Evolutionary conservation across 2,888 invertebrate genomes (phyloP).

Genomic region (Drosophila demipolita): DNA sequence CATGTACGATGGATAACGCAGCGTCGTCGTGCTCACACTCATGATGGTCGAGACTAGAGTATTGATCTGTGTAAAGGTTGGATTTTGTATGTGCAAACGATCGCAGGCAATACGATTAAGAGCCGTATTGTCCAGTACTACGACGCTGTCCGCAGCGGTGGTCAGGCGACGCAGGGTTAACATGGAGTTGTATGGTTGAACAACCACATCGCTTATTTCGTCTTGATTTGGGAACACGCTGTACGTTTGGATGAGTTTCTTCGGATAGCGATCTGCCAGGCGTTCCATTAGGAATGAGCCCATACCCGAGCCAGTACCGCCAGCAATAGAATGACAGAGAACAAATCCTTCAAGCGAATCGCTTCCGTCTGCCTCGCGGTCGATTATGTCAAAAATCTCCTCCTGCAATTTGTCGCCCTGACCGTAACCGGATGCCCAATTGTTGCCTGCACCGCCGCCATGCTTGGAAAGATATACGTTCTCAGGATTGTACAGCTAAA

Average conservation of each 20-base stretch:
- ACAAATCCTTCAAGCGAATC: conserved; percentile 99
- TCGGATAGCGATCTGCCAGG: conserved; percentile 97
- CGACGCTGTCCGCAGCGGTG: conserved; percentile 98
- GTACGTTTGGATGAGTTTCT: conserved; percentile 99
- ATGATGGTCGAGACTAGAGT: conserved; percentile 99
- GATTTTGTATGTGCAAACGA: conserved; percentile 97
- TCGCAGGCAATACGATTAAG: conserved; percentile 97
- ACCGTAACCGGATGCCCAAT: conserved; percentile 99
- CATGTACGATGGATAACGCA: conserved; percentile 97
- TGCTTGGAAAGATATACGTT: conserved; percentile 98
- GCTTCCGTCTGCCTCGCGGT: conserved; percentile 99
- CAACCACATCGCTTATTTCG: conserved; percentile 98
- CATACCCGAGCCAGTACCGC: conserved; percentile 99
- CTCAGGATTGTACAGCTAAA: conserved; percentile 97
- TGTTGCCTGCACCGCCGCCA: conserved; percentile 99
- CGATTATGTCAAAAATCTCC: conserved; percentile 99
- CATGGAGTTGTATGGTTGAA: conserved; percentile 98
- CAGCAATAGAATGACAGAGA: conserved; percentile 99
- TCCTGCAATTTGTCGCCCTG: conserved; percentile 97
- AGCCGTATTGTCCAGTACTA: conserved; percentile 98
- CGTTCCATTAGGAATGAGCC: conserved; percentile 97
- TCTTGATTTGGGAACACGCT: conserved; percentile 99
- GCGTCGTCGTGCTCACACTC: conserved; percentile 98
- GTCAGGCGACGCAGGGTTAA: conserved; percentile 97
- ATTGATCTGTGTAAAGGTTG: conserved; percentile 98